Base-by-base conservation (phyloP, 1,140 invertebrate species). In the Plutomurus gul region DNA sequence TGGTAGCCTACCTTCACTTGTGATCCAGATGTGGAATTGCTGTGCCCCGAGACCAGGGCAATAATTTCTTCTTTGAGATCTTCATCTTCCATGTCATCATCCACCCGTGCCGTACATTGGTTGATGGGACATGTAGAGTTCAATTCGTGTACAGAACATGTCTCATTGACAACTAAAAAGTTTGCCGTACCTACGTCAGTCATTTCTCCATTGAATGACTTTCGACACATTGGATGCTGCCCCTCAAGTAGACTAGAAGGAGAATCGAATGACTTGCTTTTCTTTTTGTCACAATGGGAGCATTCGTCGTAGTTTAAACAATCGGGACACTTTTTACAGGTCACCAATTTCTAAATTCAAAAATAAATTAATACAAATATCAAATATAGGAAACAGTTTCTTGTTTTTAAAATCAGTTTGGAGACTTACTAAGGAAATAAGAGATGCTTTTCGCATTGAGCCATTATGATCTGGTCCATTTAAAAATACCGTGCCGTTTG, bases 391-490 rank as follows among this genome's bases (percentile, higher is more conserved):
- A n/a, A n/a, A n/a, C n/a, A n/a, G n/a, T n/a, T n/a, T n/a, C n/a
- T n/a, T n/a, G n/a, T n/a, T n/a, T n/a, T n/a, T n/a, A n/a, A n/a
- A n/a, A 47, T 13, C 1, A 16, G 20, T 25, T 20, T 16, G 27
- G 13, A 36, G 43, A 39, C 75, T 36, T 43, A 81, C 80, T 30
- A 81, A 33, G 7, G 80, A 81, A 25, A 81, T 76, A 4, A 81
- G 76, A 5, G 80, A 81, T 4, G 80, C 39, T 60, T 78, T 81
- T 18, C 80, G 43, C 16, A 65, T 65, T 36, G 56, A 65, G 56
- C 56, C 27, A 8, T 65, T 65, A 33, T 65, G 56, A 6, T 33
- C 56, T 16, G 30, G 56, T n/a, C 56, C 56, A 33, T 27, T 36
- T 65, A 33, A 13, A 36, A 65, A 65, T 65, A 13, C 27, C 16